phyloP scores from a whole-genome alignment of 2,113 vertebrate genomes.

The Tragulus kanchil region DNA sequence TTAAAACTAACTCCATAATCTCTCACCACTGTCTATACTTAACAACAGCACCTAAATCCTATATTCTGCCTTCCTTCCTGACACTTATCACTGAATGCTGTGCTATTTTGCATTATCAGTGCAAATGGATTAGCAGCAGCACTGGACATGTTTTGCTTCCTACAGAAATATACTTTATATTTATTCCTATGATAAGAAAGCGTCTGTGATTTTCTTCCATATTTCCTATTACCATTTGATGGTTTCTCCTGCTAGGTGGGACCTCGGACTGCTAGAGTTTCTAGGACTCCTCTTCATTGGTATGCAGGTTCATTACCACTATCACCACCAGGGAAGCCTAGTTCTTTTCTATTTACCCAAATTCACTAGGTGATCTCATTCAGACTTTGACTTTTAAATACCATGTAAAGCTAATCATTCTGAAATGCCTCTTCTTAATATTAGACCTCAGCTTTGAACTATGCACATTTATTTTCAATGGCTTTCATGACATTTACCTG shows the following conservation, averaged over 20 bases:
- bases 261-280: background rate
- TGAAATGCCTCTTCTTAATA: background rate
- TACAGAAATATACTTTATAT: no score
- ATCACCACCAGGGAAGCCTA: background rate
- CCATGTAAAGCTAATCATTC: background rate
- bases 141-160: background rate
- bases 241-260: rapidly evolving
- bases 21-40: rapidly evolving
- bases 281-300: background rate
- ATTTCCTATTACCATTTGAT: no score
- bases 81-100: no score
- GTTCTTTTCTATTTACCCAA: background rate
- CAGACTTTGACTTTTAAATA: background rate
- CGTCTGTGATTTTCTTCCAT: background rate
- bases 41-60: rapidly evolving
- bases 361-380: background rate
- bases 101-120: background rate
- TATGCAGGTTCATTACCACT: no score
- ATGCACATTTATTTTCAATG: background rate
- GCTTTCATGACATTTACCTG: background rate
- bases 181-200: rapidly evolving
- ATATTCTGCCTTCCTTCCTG: rapidly evolving
- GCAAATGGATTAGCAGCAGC: background rate
- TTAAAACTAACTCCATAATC: rapidly evolving
- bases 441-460: background rate